Conservation (phyloP, 2,113 vertebrate species). For the Struthio camelus region DNA sequence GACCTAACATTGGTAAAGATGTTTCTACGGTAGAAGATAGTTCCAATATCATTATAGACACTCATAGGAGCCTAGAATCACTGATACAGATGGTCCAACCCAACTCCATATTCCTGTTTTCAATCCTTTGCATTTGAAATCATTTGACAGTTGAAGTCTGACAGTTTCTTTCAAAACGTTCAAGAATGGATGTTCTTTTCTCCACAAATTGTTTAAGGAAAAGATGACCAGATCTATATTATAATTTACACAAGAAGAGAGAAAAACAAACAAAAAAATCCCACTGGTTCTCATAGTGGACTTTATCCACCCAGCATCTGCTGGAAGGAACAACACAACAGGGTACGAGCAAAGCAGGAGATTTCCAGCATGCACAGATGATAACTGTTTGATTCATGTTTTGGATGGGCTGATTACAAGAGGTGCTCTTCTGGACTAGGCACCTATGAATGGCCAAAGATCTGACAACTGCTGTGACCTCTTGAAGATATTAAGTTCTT, state of each 20-base stretch:
- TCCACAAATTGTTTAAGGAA: neutral
- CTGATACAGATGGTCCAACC: neutral
- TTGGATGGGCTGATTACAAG: rapidly evolving
- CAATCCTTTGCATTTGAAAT: neutral
- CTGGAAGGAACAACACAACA: neutral
- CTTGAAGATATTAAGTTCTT: neutral
- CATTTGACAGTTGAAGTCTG: neutral
- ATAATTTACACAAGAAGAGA: neutral
- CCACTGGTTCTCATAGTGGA: neutral
- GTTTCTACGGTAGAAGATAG: neutral
- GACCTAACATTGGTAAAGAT: neutral
- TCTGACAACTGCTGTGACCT: neutral
- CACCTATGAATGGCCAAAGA: neutral
- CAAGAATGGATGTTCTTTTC: neutral
- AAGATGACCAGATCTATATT: neutral
- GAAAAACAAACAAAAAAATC: neutral
- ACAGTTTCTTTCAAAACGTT: neutral
- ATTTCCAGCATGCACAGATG: neutral
- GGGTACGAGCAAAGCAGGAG: neutral
- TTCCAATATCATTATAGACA: neutral
- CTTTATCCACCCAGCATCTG: neutral
- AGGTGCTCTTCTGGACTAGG: neutral
- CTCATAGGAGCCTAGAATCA: too few species aligned
- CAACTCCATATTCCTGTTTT: neutral
- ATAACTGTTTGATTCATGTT: neutral